phyloP scores from a whole-genome alignment of 2,113 vertebrate genomes.

The Anas platyrhynchos region DNA sequence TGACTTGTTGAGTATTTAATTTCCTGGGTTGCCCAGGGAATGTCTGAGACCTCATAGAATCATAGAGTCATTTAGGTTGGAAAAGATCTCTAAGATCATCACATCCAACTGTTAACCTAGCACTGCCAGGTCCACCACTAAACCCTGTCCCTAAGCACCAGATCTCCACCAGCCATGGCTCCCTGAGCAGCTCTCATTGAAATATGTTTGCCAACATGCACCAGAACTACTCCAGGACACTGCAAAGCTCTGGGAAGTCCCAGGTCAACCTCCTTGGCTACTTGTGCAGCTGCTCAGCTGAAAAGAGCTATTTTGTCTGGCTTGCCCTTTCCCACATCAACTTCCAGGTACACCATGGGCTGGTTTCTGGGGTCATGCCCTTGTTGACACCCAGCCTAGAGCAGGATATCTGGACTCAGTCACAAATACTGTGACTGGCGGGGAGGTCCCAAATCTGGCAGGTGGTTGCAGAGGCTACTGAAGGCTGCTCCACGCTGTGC shows the following conservation, averaged over 20 bases:
- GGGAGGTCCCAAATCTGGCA: not conserved
- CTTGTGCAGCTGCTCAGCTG: not conserved
- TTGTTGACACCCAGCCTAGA: not conserved
- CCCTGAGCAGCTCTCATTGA: not conserved
- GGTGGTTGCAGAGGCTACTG: not conserved
- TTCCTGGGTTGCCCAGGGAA: not conserved
- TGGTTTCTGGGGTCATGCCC: not conserved
- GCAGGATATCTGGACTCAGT: not conserved
- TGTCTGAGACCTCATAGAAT: not conserved
- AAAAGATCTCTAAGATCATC: too few species aligned
- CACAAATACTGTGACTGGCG: not conserved
- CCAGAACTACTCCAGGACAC: not conserved
- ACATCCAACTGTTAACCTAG: too few species aligned
- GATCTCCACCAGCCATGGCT: not conserved
- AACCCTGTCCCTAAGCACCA: too few species aligned
- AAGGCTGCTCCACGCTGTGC: not conserved
- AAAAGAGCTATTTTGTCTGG: rapidly evolving
- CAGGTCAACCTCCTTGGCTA: not conserved
- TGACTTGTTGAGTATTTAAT: not conserved
- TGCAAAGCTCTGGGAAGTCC: not conserved
- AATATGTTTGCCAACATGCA: not conserved
- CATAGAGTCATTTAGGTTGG: too few species aligned
- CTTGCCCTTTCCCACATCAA: not conserved
- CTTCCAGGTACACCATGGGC: not conserved
- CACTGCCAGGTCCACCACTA: too few species aligned